phyloP scores from a whole-genome alignment of 64 coral and sea anemone genomes.

The Pocillopora damicornis region DNA sequence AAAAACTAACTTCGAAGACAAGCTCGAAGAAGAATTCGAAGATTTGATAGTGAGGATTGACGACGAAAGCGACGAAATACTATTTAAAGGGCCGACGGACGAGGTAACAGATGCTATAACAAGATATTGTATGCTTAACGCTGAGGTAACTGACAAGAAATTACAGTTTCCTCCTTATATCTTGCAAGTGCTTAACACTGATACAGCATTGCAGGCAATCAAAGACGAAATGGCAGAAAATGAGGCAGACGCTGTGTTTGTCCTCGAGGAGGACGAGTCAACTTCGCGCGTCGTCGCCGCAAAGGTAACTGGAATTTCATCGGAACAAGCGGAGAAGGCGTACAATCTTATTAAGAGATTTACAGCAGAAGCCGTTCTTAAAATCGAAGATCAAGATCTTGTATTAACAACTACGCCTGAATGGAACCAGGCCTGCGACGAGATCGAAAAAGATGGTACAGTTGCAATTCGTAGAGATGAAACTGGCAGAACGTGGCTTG shows the following conservation, averaged over 20 bases:
- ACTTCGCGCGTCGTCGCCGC: background rate
- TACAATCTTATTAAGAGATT: background rate
- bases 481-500: background rate
- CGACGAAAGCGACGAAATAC: background rate
- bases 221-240: background rate
- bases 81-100: background rate
- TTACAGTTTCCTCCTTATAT: background rate
- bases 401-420: slow-evolving; percentile 3
- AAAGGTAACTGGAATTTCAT: background rate
- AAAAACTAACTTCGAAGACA: background rate
- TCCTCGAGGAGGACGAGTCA: background rate
- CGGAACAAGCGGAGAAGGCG: background rate
- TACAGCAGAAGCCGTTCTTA: background rate
- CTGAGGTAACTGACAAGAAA: background rate
- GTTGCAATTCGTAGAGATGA: background rate
- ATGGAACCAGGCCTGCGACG: background rate
- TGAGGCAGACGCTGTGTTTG: background rate
- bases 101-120: background rate
- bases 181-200: background rate
- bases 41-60: background rate
- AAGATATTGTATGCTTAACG: background rate
- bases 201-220: background rate
- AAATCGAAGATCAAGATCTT: background rate
- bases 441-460: background rate
- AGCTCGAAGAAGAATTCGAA: background rate